phyloP scores from a whole-genome alignment of 2,113 vertebrate species.

The Hydrochoerus hydrochaeris region DNA sequence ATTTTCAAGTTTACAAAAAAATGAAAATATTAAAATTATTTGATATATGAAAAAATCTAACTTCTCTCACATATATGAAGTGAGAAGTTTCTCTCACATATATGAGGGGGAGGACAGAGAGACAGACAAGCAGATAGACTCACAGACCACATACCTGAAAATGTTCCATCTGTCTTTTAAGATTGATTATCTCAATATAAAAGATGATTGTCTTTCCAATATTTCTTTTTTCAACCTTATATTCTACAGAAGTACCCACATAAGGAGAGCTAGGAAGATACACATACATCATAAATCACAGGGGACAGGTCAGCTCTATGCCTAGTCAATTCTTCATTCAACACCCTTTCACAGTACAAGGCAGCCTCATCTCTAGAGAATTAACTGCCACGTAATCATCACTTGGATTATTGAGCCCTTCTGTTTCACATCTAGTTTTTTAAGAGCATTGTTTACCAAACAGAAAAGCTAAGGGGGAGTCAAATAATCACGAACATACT shows the following conservation, averaged over 20 bases:
- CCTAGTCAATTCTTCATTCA: slow-evolving; percentile 43
- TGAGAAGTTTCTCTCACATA: slow-evolving; percentile 48
- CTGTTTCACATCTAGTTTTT: background rate
- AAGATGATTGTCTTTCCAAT: slow-evolving; percentile 63
- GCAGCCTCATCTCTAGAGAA: background rate
- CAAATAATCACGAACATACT: background rate
- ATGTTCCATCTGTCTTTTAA: slow-evolving; percentile 62
- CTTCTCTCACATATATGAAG: background rate
- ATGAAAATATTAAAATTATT: slow-evolving; percentile 14
- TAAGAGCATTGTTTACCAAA: background rate
- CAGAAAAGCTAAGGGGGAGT: background rate
- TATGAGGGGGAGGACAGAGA: background rate
- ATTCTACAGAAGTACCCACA: slow-evolving; percentile 45
- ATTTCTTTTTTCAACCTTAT: slow-evolving; percentile 61
- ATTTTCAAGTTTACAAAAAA: background rate
- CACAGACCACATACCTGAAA: slow-evolving; percentile 38
- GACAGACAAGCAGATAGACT: background rate
- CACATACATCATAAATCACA: slow-evolving; percentile 65
- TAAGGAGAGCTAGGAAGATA: background rate
- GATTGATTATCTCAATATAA: slow-evolving; percentile 73
- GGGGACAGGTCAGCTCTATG: slow-evolving; percentile 32
- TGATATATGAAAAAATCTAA: slow-evolving; percentile 4
- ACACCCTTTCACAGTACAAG: background rate
- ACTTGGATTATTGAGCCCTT: background rate
- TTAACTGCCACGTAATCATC: slow-evolving; percentile 36